Conservation (phyloP, 92 coral and sea anemone species). For the Pocillopora meandrina region DNA sequence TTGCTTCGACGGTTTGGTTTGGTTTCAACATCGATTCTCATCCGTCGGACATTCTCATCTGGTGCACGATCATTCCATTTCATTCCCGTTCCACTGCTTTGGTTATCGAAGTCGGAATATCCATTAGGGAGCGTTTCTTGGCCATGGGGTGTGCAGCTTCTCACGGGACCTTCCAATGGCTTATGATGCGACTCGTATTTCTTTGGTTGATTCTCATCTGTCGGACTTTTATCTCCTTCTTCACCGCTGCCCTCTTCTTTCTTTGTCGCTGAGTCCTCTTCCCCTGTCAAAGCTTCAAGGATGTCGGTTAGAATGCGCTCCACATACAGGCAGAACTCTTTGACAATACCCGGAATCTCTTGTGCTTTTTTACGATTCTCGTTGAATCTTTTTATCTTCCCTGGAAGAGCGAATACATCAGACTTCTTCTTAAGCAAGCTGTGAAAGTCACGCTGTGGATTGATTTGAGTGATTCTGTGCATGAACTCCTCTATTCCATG, state of each 20-base stretch:
- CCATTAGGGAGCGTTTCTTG: no score
- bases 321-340: conserved; percentile 67
- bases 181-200: no score
- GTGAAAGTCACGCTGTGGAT: conserved; percentile 70
- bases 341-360: conserved; percentile 71
- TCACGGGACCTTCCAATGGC: no score
- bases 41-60: not conserved
- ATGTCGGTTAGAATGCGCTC: conserved; percentile 62
- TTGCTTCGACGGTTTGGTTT: not conserved
- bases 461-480: conserved; percentile 58
- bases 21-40: not conserved
- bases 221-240: not conserved
- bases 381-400: conserved; percentile 74
- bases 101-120: no score
- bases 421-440: conserved; percentile 57
- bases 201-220: no score
- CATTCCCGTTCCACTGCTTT: no score
- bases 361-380: conserved; percentile 81
- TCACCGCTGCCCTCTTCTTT: conserved; percentile 22
- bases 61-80: no score
- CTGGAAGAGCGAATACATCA: conserved; percentile 63
- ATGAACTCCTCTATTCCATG: conserved; percentile 63
- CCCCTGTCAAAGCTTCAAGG: conserved; percentile 56
- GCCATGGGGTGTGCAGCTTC: no score
- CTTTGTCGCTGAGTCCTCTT: conserved; percentile 32